Evolutionary conservation across 2,797 vertebrate species (phyloP), one percentile per base, ranked within the genome.

Genomic region (Tolypeutes matacus): DNA sequence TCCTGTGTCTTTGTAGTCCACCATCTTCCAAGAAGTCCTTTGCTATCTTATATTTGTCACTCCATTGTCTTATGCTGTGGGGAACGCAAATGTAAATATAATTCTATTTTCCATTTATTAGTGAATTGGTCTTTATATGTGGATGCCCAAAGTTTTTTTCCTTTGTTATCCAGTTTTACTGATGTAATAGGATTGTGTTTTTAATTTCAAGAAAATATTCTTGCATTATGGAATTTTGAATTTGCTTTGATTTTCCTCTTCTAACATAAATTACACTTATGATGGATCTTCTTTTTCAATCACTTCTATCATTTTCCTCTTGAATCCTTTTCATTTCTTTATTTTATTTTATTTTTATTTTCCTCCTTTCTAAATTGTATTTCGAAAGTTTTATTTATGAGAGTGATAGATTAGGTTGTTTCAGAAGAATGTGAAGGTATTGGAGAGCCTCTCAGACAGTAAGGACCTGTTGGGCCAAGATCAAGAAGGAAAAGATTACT

Each of bases 31-130:
- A 46, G 46, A 46, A 46, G 46, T 89, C 67, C 65, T 89, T 84
- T 46, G 64, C 3, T 67, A 23, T 82, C 70, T 62, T 89, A 91
- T 83, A 49, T 77, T 42, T 25, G 9, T 60, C 82, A 21, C 36
- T 67, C 2, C 15, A 86, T 21, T 82, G 23, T 73, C n/a, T 89
- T 89, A 80, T 6, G 25, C 65, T 85, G 31, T 73, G 46, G 39
- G 56, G 3, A 88, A 31, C 64, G 86, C n/a, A 88, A 27, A 81
- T 62, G n/a, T 56, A 92, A 82, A 85, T 17, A 49, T 77, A 56
- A 56, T 69, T 86, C 89, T 92, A 92, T 82, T 89, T 95, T 69
- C 39, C 18, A 56, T 92, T 86, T 75, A 39, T 72, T 77, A 80
- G 15, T 81, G 56, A 84, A 12, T 76, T 46, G 18, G 2, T 60